Evolutionary conservation across 1,140 invertebrate species (phyloP), one percentile per base, ranked within the genome.

Genomic region (Amyelois transitella): DNA sequence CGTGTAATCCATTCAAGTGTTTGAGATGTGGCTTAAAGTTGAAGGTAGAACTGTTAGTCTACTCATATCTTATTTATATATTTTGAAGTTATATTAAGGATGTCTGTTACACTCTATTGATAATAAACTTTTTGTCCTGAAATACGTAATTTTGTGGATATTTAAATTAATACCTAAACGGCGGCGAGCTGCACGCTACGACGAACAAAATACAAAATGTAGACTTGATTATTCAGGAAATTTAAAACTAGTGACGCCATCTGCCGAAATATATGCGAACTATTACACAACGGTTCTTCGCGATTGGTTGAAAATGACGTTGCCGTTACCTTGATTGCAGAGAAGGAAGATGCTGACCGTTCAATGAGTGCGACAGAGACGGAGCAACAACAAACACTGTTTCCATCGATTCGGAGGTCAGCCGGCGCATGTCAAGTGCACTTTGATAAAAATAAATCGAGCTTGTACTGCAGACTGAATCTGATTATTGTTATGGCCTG

Each of bases 331-430:
- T 64, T 75, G 71, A 69, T 63, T 72, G 55, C 6, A 51, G 72
- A 72, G 58, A 68, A 10, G 55, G 58, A 21, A 8, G 32, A 49
- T 55, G 53, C 7, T 18, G 17, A 38, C 24, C 45, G 25, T 10
- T 20, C 49, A 53, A 24, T 60, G 53, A 25, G 74, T 62, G 64
- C 43, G 66, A 86, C 44, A 28, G 76, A 69, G 75, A 84, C 18
- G 52, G 56, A 75, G 81, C 72, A 84, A 81, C 67, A 86, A 86
- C 82, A 86, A 81, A 74, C 58, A 56, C 61, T 32, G 69, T 72
- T 66, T 64, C 64, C 81, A 86, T 86, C 79, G 82, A 86, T 86
- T 82, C 64, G 60, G 69, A 72, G 72, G 76, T 72, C 66, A 72
- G 58, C 38, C 59, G 51, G 78, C 77, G 81, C 81, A 84, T 82